Base-by-base conservation (phyloP, 2,888 invertebrate genomes). In the Cybosia mesomella region DNA sequence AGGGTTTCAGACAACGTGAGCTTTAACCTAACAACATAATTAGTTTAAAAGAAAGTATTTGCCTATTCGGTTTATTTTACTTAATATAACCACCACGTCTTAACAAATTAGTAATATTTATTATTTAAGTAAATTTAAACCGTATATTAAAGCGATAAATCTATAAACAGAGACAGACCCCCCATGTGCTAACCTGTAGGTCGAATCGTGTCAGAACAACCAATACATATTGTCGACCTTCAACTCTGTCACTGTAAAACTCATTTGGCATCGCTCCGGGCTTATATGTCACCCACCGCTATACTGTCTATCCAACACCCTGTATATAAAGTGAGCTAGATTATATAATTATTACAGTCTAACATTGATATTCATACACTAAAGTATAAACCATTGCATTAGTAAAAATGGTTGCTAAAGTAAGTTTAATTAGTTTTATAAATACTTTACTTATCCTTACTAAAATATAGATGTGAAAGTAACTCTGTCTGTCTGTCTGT, bases 281-380 rank as follows among this genome's bases (percentile, higher is more conserved):
- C 72, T 43, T 34, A 11, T n/a, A 36, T 79, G 69, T 71, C 70
- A 67, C 69, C 67, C 54, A 70, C 53, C 24, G 39, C 39, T 64
- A 22, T 3, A 60, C 54, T 63, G 81, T 76, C 84, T 76, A 81
- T 81, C 79, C 83, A 71, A 78, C 73, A 70, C 67, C 76, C 74
- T 76, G 86, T 93, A 93, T 92, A 93, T 87, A 93, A 89, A 86
- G 85, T 88, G 83, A 77, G 73, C 76, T 84, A 75, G 75, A 71
- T 78, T 78, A 79, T 65, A 73, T 64, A 75, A 77, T 80, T 79
- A 61, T 78, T 86, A 91, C 87, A 93, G 89, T 92, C 85, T 75
- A 83, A 72, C 74, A 75, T 78, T 79, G 85, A 87, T 83, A 85
- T 79, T 73, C 85, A 83, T 80, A 89, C 89, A 91, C 84, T 82